Evolutionary conservation across 2,113 vertebrate genomes (phyloP), one percentile per base, ranked within the genome.

Genomic region (Synodontis membranacea): DNA sequence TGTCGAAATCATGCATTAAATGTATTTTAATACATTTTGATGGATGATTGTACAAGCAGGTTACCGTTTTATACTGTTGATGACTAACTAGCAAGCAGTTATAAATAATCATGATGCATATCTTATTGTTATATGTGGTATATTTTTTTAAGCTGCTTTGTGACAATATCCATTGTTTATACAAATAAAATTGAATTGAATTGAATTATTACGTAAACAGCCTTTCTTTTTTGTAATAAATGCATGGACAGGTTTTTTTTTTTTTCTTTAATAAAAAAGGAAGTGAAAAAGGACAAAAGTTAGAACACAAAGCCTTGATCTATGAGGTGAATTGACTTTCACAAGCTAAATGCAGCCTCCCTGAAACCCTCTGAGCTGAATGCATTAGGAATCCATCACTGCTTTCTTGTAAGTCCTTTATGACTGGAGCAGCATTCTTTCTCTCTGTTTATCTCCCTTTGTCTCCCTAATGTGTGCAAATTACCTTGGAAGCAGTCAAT

Each of bases 381-480:
- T 80, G 37, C 34, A 42, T n/a, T 60, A 81, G 25, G 25, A 44
- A 58, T 62, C 34, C 78, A 80, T 56, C 76, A n/a, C 17, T 80
- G 78, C 62, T 64, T 64, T n/a, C n/a, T n/a, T 12, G 4, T 64
- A 64, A 64, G 62, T 12, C 56, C 31, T 21, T 34, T 68, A 68
- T 37, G 5, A 5, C 34, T 68, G n/a, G n/a, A 31, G 62, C 62
- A 31, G 62, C 17, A 5, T 19, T 68, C 31, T 37, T 37, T 37
- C 58, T 44, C 78, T 80, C 52, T 80, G 5, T 37, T 10, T 68
- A 19, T 56, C 50, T 56, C n/a, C 37, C 19, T 37, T 50, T 42
- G 52, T 42, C 79, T 81, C 56, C 5, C 56, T 60, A 39, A 81
- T 81, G 34, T 62, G 64, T 68, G 19, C 34, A 81, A 42, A 81